Evolutionary conservation across 2,797 vertebrate species (phyloP).

Genomic region (Gymnodraco acuticeps): DNA sequence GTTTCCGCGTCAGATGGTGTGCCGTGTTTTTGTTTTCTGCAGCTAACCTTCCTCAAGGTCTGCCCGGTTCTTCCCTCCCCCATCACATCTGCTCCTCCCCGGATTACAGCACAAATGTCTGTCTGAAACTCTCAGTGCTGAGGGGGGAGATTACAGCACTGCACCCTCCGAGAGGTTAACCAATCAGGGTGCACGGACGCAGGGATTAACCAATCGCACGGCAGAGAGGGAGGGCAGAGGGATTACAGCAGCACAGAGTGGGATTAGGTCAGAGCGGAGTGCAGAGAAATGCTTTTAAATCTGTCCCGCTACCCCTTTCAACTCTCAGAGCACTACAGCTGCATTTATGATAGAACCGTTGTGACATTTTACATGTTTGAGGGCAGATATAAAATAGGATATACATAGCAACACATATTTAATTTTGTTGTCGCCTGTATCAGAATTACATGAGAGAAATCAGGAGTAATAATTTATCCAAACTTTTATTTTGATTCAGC

Average conservation of each 20-base stretch:
- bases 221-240: slow-evolving; percentile 69
- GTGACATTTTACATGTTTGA: not conserved
- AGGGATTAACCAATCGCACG: slow-evolving; percentile 83
- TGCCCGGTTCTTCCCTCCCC: slow-evolving; percentile 71
- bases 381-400: slow-evolving; percentile 1
- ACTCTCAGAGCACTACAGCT: slow-evolving; percentile 13
- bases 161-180: slow-evolving; percentile 73
- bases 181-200: slow-evolving; percentile 67
- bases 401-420: slow-evolving; percentile 4
- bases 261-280: slow-evolving; percentile 78
- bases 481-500: not conserved
- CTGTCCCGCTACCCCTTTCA: slow-evolving; percentile 31
- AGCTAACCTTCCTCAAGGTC: slow-evolving; percentile 81
- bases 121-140: slow-evolving; percentile 75
- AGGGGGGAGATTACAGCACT: slow-evolving; percentile 75
- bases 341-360: slow-evolving; percentile 16
- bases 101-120: slow-evolving; percentile 83
- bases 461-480: not conserved
- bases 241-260: slow-evolving; percentile 75
- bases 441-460: slow-evolving; percentile 22
- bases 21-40: slow-evolving; percentile 31
- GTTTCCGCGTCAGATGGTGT: not conserved
- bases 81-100: slow-evolving; percentile 82
- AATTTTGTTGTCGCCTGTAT: not conserved
- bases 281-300: slow-evolving; percentile 74